Evolutionary conservation across 2,113 vertebrate species (phyloP).

Genomic region (Cephalophus harveyi): DNA sequence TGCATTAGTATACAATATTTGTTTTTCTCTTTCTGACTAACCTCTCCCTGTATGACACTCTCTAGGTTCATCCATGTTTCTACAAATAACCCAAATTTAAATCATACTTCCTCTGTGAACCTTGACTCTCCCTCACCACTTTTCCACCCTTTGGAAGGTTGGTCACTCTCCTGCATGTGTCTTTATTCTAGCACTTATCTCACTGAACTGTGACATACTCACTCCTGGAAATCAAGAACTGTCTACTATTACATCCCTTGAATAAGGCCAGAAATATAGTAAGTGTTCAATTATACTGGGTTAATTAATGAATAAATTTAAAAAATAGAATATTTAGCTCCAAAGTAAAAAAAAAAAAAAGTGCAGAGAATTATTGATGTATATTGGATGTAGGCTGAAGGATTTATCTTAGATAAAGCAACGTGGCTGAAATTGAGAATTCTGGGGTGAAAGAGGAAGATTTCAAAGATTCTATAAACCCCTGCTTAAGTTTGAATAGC

Average conservation of each 20-base stretch:
- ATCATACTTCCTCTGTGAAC: neutral
- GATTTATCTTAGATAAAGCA: neutral
- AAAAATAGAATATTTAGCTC: neutral
- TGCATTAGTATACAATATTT: neutral
- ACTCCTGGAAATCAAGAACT: neutral
- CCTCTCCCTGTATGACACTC: neutral
- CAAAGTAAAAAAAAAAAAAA: conserved; percentile 9
- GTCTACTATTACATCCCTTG: neutral
- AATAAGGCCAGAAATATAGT: neutral
- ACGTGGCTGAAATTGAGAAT: neutral
- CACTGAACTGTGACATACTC: neutral
- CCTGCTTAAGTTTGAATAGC: neutral
- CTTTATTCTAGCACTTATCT: neutral
- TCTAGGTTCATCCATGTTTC: neutral
- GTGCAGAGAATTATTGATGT: neutral
- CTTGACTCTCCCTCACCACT: neutral
- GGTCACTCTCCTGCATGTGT: neutral
- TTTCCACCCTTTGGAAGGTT: neutral
- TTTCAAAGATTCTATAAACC: neutral
- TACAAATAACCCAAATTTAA: neutral
- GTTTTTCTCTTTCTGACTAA: neutral
- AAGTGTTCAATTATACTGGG: neutral
- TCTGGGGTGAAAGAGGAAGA: neutral
- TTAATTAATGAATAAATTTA: neutral
- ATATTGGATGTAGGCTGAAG: neutral